Evolutionary conservation across 2,797 vertebrate species (phyloP).

Genomic region (Neomorphus geoffroyi): DNA sequence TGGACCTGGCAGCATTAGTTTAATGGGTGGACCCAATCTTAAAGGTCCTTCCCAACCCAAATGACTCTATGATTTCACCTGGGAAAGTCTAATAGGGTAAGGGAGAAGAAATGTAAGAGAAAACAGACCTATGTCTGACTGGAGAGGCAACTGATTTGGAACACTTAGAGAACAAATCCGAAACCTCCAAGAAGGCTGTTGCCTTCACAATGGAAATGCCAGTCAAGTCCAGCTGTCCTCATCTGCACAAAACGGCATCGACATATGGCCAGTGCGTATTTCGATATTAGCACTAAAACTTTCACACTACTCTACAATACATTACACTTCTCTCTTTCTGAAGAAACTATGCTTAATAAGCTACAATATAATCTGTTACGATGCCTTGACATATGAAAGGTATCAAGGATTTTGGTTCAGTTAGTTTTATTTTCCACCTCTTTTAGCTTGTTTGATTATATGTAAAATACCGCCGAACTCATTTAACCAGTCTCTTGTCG

Average conservation of each 20-base stretch:
- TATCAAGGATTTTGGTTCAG: not conserved
- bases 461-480: not conserved
- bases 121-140: not conserved
- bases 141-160: not conserved
- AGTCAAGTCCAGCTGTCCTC: not conserved
- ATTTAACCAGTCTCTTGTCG: not conserved
- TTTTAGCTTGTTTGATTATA: not conserved
- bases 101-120: not conserved
- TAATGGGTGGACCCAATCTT: not conserved
- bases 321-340: not conserved
- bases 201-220: not conserved
- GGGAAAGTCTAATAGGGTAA: not conserved
- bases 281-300: not conserved
- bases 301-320: not conserved
- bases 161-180: not conserved
- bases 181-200: not conserved
- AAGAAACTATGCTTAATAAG: not conserved
- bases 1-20: not conserved
- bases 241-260: not conserved
- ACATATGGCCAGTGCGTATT: not conserved
- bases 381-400: not conserved
- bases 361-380: not conserved
- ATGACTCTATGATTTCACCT: not conserved
- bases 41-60: not conserved
- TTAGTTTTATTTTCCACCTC: not conserved